Base-by-base conservation (phyloP, 2,113 vertebrate genomes). In the Sylvilagus bachmani region DNA sequence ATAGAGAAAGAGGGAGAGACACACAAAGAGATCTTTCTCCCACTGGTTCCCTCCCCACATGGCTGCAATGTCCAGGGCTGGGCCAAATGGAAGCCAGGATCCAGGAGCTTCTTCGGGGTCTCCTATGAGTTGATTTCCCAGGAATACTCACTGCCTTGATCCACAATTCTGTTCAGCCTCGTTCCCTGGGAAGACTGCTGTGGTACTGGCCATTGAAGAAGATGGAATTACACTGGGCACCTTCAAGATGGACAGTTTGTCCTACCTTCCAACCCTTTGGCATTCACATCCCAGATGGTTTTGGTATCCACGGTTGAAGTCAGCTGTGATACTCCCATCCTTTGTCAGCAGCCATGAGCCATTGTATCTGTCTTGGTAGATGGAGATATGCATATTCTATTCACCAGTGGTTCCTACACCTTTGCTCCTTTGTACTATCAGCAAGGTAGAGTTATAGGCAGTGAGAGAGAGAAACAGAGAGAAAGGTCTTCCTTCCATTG, bases 161-260 rank as follows among this genome's bases (percentile, higher is more conserved):
- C 94, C 97, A 95, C 96, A 97, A 97, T 98, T 84, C 97, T 31
- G 7, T 95, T 97, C 75, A 88, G 93, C 98, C 98, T 98, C 97
- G 98, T 98, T 98, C 95, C 98, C 93, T 44, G 98, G 98, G 98
- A 98, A 98, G 97, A 98, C 96, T 16, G n/a, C 98, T 98, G 97
- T 97, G 97, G 98, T 96, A 11, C 95, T 97, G 51, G 97, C 98
- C 98, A 90, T 90, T 97, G 98, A 98, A 98, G 98, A 98, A 98
- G 93, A 98, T 99, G 99, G 99, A 99, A 99, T 99, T 99, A 98
- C 99, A 99, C 98, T 98, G 99, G 98, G 99, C 99, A 97, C 99
- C 89, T 99, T 99, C 99, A 99, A 99, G 98, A 99, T 99, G 99
- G 99, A 99, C 99, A 99, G 99, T 98, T 99, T 99, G 95, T 99